Evolutionary conservation across 2,797 vertebrate genomes (phyloP).

Genomic region (Clarias laeviceps): DNA sequence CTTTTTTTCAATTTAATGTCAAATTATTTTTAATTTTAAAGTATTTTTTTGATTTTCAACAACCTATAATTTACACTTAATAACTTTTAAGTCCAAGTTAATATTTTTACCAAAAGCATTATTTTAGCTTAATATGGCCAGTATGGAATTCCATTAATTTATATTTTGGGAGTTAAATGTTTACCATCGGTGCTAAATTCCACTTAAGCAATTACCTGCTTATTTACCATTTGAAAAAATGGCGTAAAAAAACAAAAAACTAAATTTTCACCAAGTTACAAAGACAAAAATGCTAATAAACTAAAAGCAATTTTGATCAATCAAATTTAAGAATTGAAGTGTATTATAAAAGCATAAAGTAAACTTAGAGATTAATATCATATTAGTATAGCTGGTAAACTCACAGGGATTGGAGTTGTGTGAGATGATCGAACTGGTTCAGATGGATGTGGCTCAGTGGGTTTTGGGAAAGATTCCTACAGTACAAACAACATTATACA

Average conservation of each 20-base stretch:
- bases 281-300: too few relatives aligned
- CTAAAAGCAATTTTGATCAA: background rate
- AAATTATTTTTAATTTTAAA: background rate
- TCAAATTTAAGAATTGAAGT: too few relatives aligned
- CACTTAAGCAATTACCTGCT: background rate
- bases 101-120: too few relatives aligned
- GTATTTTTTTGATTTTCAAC: background rate
- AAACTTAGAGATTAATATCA: background rate
- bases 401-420: conserved; percentile 82
- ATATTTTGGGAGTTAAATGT: too few relatives aligned
- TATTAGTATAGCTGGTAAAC: conserved; percentile 48
- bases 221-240: background rate
- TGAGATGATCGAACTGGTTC: conserved; percentile 73
- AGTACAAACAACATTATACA: conserved; percentile 61
- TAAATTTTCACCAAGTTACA: background rate
- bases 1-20: background rate
- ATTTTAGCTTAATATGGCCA: background rate
- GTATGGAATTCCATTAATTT: background rate
- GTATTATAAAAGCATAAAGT: too few relatives aligned
- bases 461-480: conserved; percentile 83
- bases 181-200: background rate
- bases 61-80: background rate
- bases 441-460: conserved; percentile 72
- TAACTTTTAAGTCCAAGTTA: background rate
- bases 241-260: background rate